Base-by-base conservation (phyloP, 2,888 invertebrate species). In the Lucinisca nassula region DNA sequence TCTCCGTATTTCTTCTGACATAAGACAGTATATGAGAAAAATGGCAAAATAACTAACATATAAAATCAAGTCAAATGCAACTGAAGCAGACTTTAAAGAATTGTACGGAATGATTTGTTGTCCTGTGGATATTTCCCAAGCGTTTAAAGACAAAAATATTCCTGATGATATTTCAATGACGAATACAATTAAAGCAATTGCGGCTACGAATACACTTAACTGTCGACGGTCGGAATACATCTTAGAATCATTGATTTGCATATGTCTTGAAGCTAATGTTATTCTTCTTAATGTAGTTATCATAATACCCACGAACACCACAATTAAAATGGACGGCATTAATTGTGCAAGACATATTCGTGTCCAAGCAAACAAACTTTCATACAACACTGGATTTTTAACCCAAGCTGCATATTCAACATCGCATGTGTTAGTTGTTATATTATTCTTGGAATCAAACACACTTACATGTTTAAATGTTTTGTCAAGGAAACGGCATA, bases 41-140 rank as follows among this genome's bases (percentile, higher is more conserved):
- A 74, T 74, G 1, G 21, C 49, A 74, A 74, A 74, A 30, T 74
- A 74, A 45, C 74, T 74, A 3, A 74, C 24, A 21, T 74, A 74
- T 2, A 74, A 30, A 14, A 74, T 24, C 3, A 74, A 14, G 30
- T 74, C 74, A 49, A 74, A 74, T n/a, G 74, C 74, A 27, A 74
- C n/a, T 8, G 74, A 30, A 10, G 49, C 74, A 45, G 74, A 24
- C 49, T 74, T 74, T 35, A 74, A 30, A 21, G 45, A 8, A 1
- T 40, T 17, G 74, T 74, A 74, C 1, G 40, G 12, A 32, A 40
- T 21, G 24, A 74, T 49, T 3, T 1, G 1, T 35, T n/a, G 21
- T 38, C 49, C 74, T 30, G 74, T 49, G 3, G 74, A 45, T 6
- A 45, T 40, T 8, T 30, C 30, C 27, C 21, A 74, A n/a, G 49